Conservation (phyloP, 2,113 vertebrate species). For the Serilophus lunatus region DNA sequence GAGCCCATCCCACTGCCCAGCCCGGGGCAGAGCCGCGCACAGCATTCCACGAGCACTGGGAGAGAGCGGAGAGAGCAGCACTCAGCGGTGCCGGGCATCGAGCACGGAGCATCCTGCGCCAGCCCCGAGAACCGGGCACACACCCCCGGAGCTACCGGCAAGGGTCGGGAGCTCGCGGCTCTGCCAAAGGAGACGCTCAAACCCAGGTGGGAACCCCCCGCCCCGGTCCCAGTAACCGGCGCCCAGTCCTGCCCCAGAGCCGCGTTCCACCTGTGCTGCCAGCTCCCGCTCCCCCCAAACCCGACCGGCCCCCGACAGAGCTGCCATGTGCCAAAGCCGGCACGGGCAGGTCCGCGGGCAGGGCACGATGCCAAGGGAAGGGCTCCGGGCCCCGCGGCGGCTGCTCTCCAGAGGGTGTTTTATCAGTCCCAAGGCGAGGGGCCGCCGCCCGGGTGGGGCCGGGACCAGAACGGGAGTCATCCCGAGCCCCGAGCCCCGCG, state of each 20-base stretch:
- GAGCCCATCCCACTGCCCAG: not conserved
- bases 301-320: not conserved
- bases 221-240: fast-evolving
- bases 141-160: fast-evolving
- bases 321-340: fast-evolving
- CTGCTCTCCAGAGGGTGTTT: not conserved
- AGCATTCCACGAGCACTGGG: not conserved
- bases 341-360: fast-evolving
- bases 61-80: not conserved
- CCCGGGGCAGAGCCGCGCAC: not conserved
- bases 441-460: not conserved
- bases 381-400: not conserved
- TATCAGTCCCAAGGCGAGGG: not conserved
- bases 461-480: not conserved
- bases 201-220: not conserved
- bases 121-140: not conserved
- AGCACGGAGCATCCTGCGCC: fast-evolving
- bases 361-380: not conserved
- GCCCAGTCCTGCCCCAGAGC: fast-evolving
- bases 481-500: not conserved
- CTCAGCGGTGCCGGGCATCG: fast-evolving
- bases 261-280: not conserved
- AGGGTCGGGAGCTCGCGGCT: no score
- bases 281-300: not conserved
- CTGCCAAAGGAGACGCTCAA: not conserved